Conservation (phyloP, 2,888 invertebrate genomes). For the Pycnomerus fuliginosus region DNA sequence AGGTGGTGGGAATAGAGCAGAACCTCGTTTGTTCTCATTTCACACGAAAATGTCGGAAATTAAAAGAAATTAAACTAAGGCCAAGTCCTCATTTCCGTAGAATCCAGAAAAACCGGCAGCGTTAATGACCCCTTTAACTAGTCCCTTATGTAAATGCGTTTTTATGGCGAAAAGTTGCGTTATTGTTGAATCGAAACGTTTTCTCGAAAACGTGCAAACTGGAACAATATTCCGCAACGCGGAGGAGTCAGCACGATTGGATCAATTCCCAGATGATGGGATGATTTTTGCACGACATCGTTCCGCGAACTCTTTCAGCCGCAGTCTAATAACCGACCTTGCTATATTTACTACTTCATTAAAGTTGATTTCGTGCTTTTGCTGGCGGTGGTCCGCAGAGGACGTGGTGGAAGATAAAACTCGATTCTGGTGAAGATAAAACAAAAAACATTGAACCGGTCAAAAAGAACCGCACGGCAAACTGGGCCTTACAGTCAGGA, state of each 20-base stretch:
- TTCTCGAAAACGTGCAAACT: slow-evolving; percentile 7
- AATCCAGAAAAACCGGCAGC: no score
- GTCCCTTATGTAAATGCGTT: no score
- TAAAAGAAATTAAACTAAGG: no score
- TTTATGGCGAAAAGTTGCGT: no score
- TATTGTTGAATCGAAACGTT: no score
- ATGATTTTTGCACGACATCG: slow-evolving; percentile 27
- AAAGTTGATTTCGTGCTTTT: slow-evolving; percentile 10
- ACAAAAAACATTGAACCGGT: slow-evolving; percentile 40
- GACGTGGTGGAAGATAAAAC: slow-evolving; percentile 21
- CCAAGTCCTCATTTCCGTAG: no score
- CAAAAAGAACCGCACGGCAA: slow-evolving; percentile 39
- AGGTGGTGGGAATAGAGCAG: no score
- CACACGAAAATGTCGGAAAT: no score
- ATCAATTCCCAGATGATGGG: slow-evolving; percentile 22
- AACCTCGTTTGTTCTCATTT: no score
- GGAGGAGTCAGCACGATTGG: slow-evolving; percentile 21
- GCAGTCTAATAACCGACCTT: slow-evolving; percentile 26
- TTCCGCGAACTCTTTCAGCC: slow-evolving; percentile 22
- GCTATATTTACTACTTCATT: slow-evolving; percentile 23
- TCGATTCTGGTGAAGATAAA: slow-evolving; percentile 31
- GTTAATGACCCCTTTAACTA: no score
- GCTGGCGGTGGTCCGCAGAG: slow-evolving; percentile 1
- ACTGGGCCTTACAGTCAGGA: slow-evolving; percentile 23
- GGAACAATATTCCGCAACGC: slow-evolving; percentile 18